Evolutionary conservation across 92 coral and sea anemone species (phyloP), one percentile per base, ranked within the genome.

Genomic region (Blastomussa wellsi): DNA sequence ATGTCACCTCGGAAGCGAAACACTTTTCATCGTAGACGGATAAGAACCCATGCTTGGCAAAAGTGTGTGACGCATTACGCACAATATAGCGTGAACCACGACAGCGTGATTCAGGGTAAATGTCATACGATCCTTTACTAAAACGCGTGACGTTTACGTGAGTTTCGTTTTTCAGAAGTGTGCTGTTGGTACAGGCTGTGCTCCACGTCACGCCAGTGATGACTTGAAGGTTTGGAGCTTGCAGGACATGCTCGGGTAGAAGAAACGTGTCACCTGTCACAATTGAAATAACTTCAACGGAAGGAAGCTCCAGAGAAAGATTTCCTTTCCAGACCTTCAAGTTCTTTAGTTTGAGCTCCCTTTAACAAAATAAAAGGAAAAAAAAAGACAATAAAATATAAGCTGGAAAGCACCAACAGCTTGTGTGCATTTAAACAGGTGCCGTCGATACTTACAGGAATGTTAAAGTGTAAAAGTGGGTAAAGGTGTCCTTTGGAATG

Each of bases 161-260:
- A 39, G 83, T 86, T 42, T 75, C 66, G 47, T 91, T 91, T 35
- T 77, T 93, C 4, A 82, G 62, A 24, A 93, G 89, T 35, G 81
- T 82, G 75, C 92, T 80, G 77, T 86, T 87, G 32, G n/a, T 41
- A 32, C 97, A 94, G 33, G 67, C 57, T 20, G 65, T 32, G 55
- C 85, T 94, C 97, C 97, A 94, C 13, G 93, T 87, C 22, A 87
- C 26, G 22, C 95, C 97, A 28, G 78, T 77, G 24, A 94, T 85
- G 4, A 82, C 83, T 57, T 87, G 53, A n/a, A 94, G 92, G 28
- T 75, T 79, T 51, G 76, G 51, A 15, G 82, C 57, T 32, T 75
- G 42, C 0, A 94, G 93, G 16, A 94, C 65, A 44, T 82, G 82
- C 12, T 36, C 77, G 39, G 88, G 76, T 67, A 90, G 89, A 24